Percentiles rank a stretch among this genome's conserved stretches.
Evolutionary conservation across 2,888 invertebrate genomes (phyloP).

Genomic region (Theristus sp.): DNA sequence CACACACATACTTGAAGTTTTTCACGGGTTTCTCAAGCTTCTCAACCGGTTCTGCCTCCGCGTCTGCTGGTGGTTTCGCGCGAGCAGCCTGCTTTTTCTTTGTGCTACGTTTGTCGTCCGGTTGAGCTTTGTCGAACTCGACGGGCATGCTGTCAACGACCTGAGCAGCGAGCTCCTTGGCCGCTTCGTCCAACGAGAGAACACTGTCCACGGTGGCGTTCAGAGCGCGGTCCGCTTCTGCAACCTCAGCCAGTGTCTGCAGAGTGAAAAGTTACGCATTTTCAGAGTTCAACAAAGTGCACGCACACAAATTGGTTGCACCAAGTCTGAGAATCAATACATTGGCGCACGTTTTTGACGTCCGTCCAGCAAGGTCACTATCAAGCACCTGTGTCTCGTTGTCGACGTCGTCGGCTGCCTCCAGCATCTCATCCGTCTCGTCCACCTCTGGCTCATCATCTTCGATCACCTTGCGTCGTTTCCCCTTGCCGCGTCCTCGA

Average conservation of each 20-base stretch:
- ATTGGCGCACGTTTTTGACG: too few species aligned
- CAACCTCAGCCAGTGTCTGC: too few species aligned
- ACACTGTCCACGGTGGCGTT: too few species aligned
- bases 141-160: neutral
- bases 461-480: neutral
- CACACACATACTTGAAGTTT: neutral
- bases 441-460: neutral
- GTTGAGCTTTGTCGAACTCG: neutral
- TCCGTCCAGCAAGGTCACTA: too few species aligned
- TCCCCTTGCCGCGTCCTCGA: too few species aligned
- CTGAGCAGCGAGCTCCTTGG: neutral
- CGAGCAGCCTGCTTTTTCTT: conserved; percentile 2
- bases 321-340: too few species aligned
- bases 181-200: too few species aligned
- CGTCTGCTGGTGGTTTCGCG: conserved; percentile 1
- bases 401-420: neutral
- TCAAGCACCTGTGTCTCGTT: too few species aligned
- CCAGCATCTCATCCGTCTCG: neutral
- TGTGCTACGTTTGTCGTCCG: neutral
- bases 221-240: too few species aligned
- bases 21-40: neutral
- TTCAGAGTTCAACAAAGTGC: too few species aligned
- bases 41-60: neutral
- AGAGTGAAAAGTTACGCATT: too few species aligned
- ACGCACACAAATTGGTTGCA: too few species aligned